phyloP scores from a whole-genome alignment of 2,888 invertebrate species.

The Phania funesta region DNA sequence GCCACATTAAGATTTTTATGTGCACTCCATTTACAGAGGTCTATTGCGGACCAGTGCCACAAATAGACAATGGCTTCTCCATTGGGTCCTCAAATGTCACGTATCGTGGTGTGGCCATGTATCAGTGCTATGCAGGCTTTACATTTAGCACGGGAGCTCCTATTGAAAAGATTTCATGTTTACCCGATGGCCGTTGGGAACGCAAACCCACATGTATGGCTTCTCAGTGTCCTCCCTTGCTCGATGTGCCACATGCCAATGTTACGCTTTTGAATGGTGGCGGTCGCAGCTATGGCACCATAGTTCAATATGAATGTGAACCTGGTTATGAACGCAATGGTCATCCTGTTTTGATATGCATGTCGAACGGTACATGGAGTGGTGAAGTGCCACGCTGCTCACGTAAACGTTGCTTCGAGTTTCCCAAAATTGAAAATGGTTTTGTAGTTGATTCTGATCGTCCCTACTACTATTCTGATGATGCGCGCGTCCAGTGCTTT shows the following conservation, averaged over 20 bases:
- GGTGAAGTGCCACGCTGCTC: conserved; percentile 93
- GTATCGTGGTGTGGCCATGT: conserved; percentile 94
- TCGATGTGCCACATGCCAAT: conserved; percentile 93
- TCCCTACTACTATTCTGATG: conserved; percentile 92
- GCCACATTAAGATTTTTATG: background rate
- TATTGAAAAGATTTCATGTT: conserved; percentile 93
- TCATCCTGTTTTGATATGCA: conserved; percentile 93
- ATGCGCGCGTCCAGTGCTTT: conserved; percentile 94
- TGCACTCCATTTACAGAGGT: conserved; percentile 83
- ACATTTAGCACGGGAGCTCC: conserved; percentile 94
- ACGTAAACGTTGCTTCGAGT: conserved; percentile 82
- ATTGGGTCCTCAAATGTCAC: conserved; percentile 97
- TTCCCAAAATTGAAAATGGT: conserved; percentile 92
- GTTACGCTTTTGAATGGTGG: conserved; percentile 93
- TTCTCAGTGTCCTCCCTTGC: conserved; percentile 92
- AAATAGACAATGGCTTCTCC: conserved; percentile 98
- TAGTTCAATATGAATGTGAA: conserved; percentile 95
- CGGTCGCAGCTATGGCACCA: conserved; percentile 95
- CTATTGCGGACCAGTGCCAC: conserved; percentile 98
- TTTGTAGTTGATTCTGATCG: conserved; percentile 90
- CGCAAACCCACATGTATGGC: conserved; percentile 95
- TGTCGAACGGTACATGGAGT: conserved; percentile 98
- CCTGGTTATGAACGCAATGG: conserved; percentile 93
- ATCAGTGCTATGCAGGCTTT: conserved; percentile 98
- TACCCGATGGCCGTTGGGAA: conserved; percentile 95